A percentile compares a stretch with the other conserved stretches of the same genome.
phyloP scores from a whole-genome alignment of 2,888 invertebrate species.

The Drosophila incognita region DNA sequence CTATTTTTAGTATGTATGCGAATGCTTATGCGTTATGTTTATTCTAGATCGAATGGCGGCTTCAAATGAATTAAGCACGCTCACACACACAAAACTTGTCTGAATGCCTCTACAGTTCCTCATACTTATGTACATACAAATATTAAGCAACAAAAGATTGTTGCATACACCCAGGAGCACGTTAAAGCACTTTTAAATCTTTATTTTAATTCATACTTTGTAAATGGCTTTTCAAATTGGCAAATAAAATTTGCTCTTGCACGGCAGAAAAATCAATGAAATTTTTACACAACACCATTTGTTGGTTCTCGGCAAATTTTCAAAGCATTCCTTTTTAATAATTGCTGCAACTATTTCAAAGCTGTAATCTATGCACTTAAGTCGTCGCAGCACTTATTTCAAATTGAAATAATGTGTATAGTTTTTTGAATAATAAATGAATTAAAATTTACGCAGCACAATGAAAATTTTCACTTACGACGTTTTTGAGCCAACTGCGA shows the following conservation, averaged over 20 bases:
- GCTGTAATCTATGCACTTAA: not conserved
- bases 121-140: not conserved
- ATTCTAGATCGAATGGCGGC: constrained; percentile 21
- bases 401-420: constrained; percentile 20
- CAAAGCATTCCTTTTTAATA: constrained; percentile 14
- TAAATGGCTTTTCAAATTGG: constrained; percentile 27
- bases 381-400: constrained; percentile 15
- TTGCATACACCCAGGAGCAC: constrained; percentile 46
- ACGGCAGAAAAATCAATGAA: constrained; percentile 77
- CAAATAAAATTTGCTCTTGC: constrained; percentile 21
- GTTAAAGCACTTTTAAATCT: constrained; percentile 1
- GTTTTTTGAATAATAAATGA: constrained; percentile 47
- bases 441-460: constrained; percentile 60
- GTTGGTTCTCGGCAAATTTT: constrained; percentile 26
- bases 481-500: constrained; percentile 82
- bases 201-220: not conserved
- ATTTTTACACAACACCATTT: constrained; percentile 70
- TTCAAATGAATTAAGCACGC: constrained; percentile 6
- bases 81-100: constrained; percentile 19
- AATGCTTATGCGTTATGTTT: constrained; percentile 35
- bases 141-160: constrained; percentile 25
- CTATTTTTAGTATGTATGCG: constrained; percentile 69
- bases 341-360: not conserved
- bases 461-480: constrained; percentile 82
- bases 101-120: constrained; percentile 7